A percentile compares a stretch with the other conserved stretches of the same genome.
These are phyloP conservation scores for Gavialis gangeticus DNA, from an alignment of 2,113 vertebrate genomes.

Conservation along the genomic window DNA sequence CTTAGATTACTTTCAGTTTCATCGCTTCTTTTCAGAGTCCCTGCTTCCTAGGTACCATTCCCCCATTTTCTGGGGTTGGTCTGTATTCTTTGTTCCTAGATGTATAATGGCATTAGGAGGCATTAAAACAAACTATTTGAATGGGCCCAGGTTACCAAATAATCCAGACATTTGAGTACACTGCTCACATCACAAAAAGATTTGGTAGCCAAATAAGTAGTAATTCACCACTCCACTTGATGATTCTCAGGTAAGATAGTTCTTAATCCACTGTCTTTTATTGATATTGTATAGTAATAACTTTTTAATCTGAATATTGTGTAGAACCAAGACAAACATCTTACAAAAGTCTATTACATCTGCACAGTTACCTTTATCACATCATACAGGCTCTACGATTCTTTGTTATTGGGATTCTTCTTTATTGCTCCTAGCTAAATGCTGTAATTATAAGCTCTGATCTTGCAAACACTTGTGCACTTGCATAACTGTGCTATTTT, in stretches of 20 bases:
- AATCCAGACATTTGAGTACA: background rate
- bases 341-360: background rate
- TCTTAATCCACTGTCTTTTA: background rate
- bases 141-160: background rate
- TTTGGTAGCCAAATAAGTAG: too few species aligned
- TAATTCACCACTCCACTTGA: too few species aligned
- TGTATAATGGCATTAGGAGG: background rate
- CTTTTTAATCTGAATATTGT: background rate
- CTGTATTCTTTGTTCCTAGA: background rate
- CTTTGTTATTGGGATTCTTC: background rate
- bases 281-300: background rate
- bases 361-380: background rate
- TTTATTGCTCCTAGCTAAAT: background rate
- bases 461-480: background rate
- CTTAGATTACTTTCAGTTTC: background rate
- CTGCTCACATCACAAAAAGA: too few species aligned
- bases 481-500: background rate
- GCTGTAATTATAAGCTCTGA: background rate
- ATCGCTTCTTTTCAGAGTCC: background rate
- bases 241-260: background rate
- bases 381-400: background rate
- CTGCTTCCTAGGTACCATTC: background rate
- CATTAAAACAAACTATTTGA: background rate
- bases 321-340: background rate
- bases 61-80: too few species aligned